phyloP scores from a whole-genome alignment of 53 echinoderm and acorn worm species.

The Mesocentrotus franciscanus region DNA sequence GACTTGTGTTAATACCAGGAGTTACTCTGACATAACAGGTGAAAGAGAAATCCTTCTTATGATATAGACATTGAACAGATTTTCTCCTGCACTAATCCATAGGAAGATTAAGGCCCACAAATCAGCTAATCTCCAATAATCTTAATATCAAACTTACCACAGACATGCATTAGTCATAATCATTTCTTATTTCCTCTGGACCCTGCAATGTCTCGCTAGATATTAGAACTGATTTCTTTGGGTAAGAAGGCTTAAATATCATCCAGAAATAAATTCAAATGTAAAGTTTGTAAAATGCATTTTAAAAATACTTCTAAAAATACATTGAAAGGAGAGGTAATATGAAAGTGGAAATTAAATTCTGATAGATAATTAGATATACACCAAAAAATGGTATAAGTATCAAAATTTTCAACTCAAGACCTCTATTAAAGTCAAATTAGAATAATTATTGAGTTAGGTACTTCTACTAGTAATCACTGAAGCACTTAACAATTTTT shows the following conservation, averaged over 20 bases:
- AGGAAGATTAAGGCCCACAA: background rate
- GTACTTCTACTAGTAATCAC: no score
- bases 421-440: no score
- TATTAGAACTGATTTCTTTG: background rate
- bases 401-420: no score
- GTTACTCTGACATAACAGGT: slow-evolving; percentile 33
- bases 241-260: background rate
- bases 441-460: no score
- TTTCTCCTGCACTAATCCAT: background rate
- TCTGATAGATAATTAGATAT: background rate
- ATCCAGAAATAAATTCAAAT: background rate
- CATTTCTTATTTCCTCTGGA: slow-evolving; percentile 21
- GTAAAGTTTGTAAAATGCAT: background rate
- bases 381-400: background rate
- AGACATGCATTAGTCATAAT: slow-evolving; percentile 27
- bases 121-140: slow-evolving; percentile 17
- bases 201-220: slow-evolving; percentile 5
- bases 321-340: background rate
- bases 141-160: slow-evolving; percentile 33
- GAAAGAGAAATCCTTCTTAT: slow-evolving; percentile 18
- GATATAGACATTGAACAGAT: background rate
- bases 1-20: slow-evolving; percentile 16
- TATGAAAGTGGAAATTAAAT: background rate
- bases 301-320: background rate
- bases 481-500: no score